These are phyloP conservation scores for Busseola fusca DNA, from an alignment of 2,888 invertebrate species.

Conservation along the genomic window DNA sequence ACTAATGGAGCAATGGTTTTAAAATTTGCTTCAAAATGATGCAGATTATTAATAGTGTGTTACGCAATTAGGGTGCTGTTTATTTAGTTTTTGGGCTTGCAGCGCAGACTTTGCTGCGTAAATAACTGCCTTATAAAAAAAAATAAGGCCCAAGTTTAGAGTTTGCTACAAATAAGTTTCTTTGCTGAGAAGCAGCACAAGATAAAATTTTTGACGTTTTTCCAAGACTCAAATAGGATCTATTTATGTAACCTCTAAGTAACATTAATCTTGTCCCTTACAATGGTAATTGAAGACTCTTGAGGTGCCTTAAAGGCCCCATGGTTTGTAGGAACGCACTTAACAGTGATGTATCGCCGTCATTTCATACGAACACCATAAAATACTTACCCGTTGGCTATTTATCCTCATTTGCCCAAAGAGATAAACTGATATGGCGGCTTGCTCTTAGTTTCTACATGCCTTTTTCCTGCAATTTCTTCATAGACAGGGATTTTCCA, in stretches of 20 bases:
- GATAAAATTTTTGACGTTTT: background rate
- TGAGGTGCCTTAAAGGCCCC: slow-evolving; percentile 26
- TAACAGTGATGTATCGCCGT: slow-evolving; percentile 44
- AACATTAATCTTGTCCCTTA: slow-evolving; percentile 31
- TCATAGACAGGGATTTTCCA: too few relatives aligned
- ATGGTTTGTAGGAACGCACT: slow-evolving; percentile 32
- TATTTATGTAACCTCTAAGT: slow-evolving; percentile 7
- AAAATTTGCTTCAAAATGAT: too few relatives aligned
- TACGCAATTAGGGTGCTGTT: too few relatives aligned
- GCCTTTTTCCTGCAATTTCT: background rate
- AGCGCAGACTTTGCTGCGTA: background rate
- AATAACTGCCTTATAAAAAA: background rate
- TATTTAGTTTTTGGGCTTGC: background rate
- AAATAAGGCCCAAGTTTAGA: background rate
- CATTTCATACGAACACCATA: slow-evolving; percentile 53
- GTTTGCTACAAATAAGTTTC: background rate
- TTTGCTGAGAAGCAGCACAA: background rate
- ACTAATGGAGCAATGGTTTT: too few relatives aligned
- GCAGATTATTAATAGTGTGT: too few relatives aligned
- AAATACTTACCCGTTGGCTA: slow-evolving; percentile 44
- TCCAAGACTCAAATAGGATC: background rate
- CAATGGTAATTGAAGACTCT: slow-evolving; percentile 38
- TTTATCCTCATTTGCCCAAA: slow-evolving; percentile 48
- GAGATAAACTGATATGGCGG: slow-evolving; percentile 42
- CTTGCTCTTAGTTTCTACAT: slow-evolving; percentile 33